These are phyloP conservation scores for Calliphora vicina DNA, from an alignment of 1,140 invertebrate species.

Conservation along the genomic window DNA sequence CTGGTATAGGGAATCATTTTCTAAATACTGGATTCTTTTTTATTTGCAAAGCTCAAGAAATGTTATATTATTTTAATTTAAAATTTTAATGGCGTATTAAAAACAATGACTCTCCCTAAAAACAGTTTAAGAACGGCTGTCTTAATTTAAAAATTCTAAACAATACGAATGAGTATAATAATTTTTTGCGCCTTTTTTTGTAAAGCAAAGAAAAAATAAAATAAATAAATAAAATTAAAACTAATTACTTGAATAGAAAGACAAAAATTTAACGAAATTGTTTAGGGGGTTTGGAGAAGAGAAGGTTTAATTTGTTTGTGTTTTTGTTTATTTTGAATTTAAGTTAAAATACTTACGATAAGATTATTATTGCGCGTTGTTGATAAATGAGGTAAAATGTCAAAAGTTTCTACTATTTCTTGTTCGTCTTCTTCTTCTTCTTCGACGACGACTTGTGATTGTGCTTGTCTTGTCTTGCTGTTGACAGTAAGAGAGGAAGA, in stretches of 20 bases:
- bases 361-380: slow-evolving; percentile 60
- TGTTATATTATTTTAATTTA: no score
- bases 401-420: slow-evolving; percentile 25
- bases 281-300: neutral
- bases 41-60: no score
- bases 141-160: neutral
- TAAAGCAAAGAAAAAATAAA: no score
- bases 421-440: neutral
- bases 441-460: neutral
- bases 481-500: neutral
- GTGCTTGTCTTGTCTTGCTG: neutral
- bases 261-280: no score
- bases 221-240: no score
- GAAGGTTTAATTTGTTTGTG: neutral
- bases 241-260: neutral
- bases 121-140: neutral
- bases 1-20: no score
- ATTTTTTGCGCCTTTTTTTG: no score
- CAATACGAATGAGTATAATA: no score
- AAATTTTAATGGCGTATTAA: no score
- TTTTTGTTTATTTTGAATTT: slow-evolving; percentile 12
- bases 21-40: no score
- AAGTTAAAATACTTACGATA: slow-evolving; percentile 55
- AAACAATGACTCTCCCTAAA: no score
- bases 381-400: slow-evolving; percentile 56